These are phyloP conservation scores for Athetis lepigone DNA, from an alignment of 2,888 invertebrate species.

Conservation along the genomic window DNA sequence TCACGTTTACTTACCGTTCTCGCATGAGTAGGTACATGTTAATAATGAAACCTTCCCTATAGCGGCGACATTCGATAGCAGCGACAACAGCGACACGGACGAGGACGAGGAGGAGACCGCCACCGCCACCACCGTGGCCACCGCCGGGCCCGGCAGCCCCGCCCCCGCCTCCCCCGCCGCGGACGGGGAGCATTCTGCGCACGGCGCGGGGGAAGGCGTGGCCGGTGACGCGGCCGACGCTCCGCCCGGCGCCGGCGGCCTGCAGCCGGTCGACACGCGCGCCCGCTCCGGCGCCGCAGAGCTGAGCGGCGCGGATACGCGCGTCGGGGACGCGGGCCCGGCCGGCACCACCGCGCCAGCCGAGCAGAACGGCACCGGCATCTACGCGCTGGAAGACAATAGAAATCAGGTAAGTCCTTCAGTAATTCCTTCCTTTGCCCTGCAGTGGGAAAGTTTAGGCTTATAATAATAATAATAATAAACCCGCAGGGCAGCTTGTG, in stretches of 20 bases:
- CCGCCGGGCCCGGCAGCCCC: conserved; percentile 8
- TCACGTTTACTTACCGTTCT: too few species aligned
- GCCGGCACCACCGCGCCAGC: too few species aligned
- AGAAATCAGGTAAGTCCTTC: conserved; percentile 28
- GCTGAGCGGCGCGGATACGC: conserved; percentile 13
- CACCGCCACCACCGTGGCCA: conserved; percentile 37
- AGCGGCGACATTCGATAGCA: conserved; percentile 85
- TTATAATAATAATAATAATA: too few species aligned
- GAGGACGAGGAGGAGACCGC: conserved; percentile 63
- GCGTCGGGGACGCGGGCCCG: too few species aligned
- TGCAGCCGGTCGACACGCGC: conserved; percentile 12
- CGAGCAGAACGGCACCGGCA: conserved; percentile 17
- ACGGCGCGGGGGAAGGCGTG: too few species aligned
- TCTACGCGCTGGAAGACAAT: conserved; percentile 20
- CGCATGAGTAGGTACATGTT: too few species aligned
- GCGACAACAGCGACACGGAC: conserved; percentile 83
- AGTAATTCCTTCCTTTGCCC: too few species aligned
- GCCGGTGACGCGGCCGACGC: neutral
- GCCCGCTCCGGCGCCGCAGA: too few species aligned
- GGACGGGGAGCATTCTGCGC: too few species aligned
- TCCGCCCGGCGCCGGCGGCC: neutral
- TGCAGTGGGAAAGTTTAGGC: too few species aligned
- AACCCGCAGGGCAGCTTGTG: too few species aligned
- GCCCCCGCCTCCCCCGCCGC: too few species aligned
- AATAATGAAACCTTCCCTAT: conserved; percentile 7